A percentile compares a stretch with the other conserved stretches of the same genome.
These are phyloP conservation scores for Plumapathes pennacea DNA, from an alignment of 92 coral and sea anemone species.

Conservation along the genomic window DNA sequence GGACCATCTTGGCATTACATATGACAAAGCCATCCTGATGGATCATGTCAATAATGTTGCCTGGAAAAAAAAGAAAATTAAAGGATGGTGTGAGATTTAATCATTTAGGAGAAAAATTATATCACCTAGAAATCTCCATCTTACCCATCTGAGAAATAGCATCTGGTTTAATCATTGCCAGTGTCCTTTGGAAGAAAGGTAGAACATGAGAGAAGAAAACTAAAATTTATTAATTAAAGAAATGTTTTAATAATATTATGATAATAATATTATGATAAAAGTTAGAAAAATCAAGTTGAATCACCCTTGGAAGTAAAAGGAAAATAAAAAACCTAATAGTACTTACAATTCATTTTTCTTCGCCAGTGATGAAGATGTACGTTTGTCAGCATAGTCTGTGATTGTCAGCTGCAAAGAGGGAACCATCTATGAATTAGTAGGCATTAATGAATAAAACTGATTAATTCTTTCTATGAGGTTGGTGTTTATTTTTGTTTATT, in stretches of 20 bases:
- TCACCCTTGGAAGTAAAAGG: neutral
- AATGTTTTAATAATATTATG: neutral
- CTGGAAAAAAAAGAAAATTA: constrained; percentile 27
- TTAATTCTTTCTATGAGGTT: no score
- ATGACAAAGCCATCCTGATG: constrained; percentile 75
- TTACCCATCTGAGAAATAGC: constrained; percentile 80
- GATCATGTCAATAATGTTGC: constrained; percentile 78
- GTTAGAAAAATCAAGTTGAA: neutral
- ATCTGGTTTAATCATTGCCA: constrained; percentile 96
- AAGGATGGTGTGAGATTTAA: neutral
- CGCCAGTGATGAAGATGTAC: constrained; percentile 67
- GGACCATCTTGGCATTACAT: constrained; percentile 81
- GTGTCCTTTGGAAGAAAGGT: constrained; percentile 48
- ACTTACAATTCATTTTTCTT: constrained; percentile 85
- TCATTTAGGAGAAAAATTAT: neutral
- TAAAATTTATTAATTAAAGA: neutral
- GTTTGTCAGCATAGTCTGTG: constrained; percentile 82
- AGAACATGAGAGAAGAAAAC: neutral
- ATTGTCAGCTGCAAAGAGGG: constrained; percentile 72
- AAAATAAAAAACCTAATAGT: neutral
- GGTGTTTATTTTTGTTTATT: no score
- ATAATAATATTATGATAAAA: neutral
- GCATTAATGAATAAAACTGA: no score
- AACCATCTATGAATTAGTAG: no score
- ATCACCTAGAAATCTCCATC: neutral